phyloP scores from a whole-genome alignment of 2,113 vertebrate genomes.

The Xiphorhynchus elegans region DNA sequence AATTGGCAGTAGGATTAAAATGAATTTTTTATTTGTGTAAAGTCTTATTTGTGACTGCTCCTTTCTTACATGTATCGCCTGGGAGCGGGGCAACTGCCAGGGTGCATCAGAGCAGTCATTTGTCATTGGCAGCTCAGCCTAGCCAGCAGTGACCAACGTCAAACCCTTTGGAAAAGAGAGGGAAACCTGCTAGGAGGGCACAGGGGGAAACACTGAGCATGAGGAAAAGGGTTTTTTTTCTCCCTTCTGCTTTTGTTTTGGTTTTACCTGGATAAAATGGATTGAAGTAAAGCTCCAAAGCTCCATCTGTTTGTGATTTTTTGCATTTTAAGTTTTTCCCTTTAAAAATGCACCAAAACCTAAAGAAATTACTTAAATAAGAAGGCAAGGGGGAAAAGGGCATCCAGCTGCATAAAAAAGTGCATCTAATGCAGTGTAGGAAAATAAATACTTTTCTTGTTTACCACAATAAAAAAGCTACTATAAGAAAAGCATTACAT shows the following conservation, averaged over 20 bases:
- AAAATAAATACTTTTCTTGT: neutral
- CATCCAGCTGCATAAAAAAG: neutral
- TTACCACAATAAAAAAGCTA: neutral
- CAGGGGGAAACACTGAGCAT: neutral
- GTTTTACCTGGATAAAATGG: neutral
- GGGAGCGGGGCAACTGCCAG: neutral
- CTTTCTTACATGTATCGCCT: neutral
- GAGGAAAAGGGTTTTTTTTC: neutral
- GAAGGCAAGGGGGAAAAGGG: neutral
- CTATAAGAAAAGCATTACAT: neutral
- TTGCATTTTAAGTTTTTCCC: neutral
- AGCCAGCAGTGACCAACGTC: neutral
- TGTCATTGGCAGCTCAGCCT: neutral
- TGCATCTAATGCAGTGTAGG: neutral
- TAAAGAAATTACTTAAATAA: neutral
- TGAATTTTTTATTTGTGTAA: neutral
- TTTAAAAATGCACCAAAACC: neutral
- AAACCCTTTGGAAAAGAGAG: neutral
- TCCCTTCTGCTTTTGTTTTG: neutral
- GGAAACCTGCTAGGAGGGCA: neutral
- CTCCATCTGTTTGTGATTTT: neutral
- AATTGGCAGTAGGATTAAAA: neutral
- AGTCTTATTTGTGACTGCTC: neutral
- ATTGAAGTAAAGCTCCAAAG: neutral
- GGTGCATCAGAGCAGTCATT: neutral